Conservation (phyloP, 2,888 invertebrate genomes). For the Morpho achilles region DNA sequence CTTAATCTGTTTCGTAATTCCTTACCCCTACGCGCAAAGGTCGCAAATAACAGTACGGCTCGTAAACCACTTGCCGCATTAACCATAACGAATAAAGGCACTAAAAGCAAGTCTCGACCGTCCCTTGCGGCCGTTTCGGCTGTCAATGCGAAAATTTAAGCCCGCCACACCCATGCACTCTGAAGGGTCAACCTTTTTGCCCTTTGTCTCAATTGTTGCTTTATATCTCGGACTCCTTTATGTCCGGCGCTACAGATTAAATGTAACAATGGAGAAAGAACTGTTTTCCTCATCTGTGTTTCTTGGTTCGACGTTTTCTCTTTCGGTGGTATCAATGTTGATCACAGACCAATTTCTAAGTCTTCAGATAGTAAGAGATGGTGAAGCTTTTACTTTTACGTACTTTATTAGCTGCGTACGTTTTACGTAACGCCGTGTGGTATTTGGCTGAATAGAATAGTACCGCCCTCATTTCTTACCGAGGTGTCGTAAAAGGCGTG, state of each 20-base stretch:
- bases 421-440: no score
- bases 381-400: no score
- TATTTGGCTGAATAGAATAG: no score
- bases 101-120: constrained; percentile 70
- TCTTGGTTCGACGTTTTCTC: background rate
- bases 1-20: background rate
- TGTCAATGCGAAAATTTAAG: constrained; percentile 79
- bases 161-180: constrained; percentile 76
- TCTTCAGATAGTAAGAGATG: no score
- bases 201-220: constrained; percentile 72
- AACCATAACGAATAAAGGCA: constrained; percentile 78
- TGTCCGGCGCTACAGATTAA: constrained; percentile 31
- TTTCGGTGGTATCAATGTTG: background rate
- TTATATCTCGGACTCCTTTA: constrained; percentile 38
- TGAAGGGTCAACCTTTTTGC: constrained; percentile 70
- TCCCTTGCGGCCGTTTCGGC: constrained; percentile 76
- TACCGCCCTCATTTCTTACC: no score
- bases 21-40: constrained; percentile 41
- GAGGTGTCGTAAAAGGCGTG: no score
- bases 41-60: constrained; percentile 68
- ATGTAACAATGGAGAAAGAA: constrained; percentile 20
- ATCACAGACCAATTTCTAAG: no score
- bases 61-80: constrained; percentile 76
- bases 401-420: no score
- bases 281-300: background rate